phyloP scores from a whole-genome alignment of 2,888 invertebrate genomes.

The Pecten maximus region DNA sequence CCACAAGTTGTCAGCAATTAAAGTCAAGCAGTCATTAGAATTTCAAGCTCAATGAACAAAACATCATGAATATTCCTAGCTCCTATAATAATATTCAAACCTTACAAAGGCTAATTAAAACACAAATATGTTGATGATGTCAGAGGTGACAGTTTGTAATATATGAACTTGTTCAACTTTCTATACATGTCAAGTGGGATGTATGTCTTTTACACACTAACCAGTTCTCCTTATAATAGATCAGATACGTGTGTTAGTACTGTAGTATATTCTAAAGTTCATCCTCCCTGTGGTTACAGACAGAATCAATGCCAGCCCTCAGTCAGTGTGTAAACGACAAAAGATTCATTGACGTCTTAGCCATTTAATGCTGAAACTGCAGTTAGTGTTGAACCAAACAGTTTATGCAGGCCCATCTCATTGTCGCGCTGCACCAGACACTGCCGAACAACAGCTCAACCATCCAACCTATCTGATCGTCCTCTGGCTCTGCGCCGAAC shows the following conservation, averaged over 20 bases:
- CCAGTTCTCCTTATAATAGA: background rate
- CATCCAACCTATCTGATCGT: background rate
- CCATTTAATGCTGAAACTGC: constrained; percentile 19
- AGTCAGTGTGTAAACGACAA: background rate
- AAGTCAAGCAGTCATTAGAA: background rate
- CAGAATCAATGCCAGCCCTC: background rate
- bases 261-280: background rate
- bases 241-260: background rate
- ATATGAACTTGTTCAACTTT: background rate
- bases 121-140: background rate
- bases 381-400: background rate
- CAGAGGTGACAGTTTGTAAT: background rate
- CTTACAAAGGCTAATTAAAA: background rate
- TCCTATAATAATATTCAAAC: background rate
- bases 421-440: background rate
- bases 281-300: background rate
- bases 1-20: background rate
- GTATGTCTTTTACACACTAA: background rate
- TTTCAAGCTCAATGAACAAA: background rate
- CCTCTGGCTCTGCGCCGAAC: background rate
- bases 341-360: background rate
- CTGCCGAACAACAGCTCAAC: background rate
- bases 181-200: background rate
- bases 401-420: background rate
- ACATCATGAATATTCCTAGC: background rate